These are phyloP conservation scores for Dexiosoma caninum DNA, from an alignment of 2,888 invertebrate species.

Conservation along the genomic window DNA sequence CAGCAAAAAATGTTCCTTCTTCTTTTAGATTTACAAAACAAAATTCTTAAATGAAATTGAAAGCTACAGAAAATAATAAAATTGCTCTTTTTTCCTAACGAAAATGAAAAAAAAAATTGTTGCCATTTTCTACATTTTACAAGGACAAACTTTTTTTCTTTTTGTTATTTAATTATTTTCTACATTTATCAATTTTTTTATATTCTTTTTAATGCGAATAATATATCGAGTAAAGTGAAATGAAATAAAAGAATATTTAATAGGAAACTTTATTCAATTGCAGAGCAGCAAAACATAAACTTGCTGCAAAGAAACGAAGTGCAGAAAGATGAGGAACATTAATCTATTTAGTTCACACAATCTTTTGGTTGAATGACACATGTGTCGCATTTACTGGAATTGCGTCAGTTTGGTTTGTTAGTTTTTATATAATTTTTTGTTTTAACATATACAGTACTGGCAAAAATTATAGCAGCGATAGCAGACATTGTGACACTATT, in stretches of 20 bases:
- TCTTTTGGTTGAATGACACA: slow-evolving; percentile 42
- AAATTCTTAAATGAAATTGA: background rate
- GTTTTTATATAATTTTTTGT: background rate
- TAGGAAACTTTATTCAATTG: slow-evolving; percentile 21
- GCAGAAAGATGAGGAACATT: background rate
- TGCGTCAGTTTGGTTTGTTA: slow-evolving; percentile 43
- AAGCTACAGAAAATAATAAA: background rate
- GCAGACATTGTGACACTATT: too few relatives aligned
- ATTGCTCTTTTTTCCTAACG: background rate
- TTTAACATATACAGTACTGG: too few relatives aligned
- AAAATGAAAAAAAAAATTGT: background rate
- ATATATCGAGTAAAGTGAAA: background rate
- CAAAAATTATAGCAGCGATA: too few relatives aligned
- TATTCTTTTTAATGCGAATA: background rate
- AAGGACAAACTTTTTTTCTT: too few relatives aligned
- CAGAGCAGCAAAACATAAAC: background rate
- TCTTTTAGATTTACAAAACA: background rate
- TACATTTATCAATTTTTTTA: background rate
- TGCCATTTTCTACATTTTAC: background rate
- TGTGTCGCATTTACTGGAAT: slow-evolving; percentile 43
- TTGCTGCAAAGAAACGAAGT: background rate
- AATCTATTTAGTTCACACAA: slow-evolving; percentile 46
- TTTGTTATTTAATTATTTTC: too few relatives aligned
- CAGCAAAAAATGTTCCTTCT: too few relatives aligned
- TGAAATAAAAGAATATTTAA: background rate